Base-by-base conservation (phyloP, 2,113 vertebrate species). In the Pimephales promelas region DNA sequence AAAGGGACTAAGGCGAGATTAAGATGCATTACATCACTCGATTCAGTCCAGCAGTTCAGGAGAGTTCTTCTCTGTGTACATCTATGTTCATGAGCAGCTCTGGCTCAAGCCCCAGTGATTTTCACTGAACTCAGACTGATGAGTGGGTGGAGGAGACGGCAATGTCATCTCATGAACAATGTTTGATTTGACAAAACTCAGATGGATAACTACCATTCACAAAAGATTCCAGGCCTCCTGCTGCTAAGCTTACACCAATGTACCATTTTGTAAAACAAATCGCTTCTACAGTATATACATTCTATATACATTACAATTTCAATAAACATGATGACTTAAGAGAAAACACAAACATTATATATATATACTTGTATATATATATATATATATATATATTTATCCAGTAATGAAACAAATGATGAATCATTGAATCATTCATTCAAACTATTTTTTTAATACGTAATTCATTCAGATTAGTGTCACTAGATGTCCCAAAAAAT, bases 11-110 rank as follows among this genome's bases (percentile, higher is more conserved):
- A 85, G 14, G 71, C 59, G 47, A 85, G 87, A 83, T 87, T 86
- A 87, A 78, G 87, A 73, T 28, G 74, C 61, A 72, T 85, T 82
- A 84, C 88, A 79, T 87, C 81, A 81, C 52, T 78, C 20, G 71
- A 79, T 80, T 74, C 64, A 81, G 49, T 26, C n/a, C 54, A 83
- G 49, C 84, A 82, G 80, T 86, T 56, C 75, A 64, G 45, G 34
- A 83, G 64, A 81, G 24, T 74, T 66, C 24, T 54, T 66, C 86
- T 66, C 61, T 52, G 70, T 68, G 64, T 86, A 66, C 47, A 66
- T 34, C 49, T 82, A 36, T 22, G 81, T 86, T 87, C 78, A 59
- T 80, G 77, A 84, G 75, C 84, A 88, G 87, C 74, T 52, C 20
- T 47, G 64, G 84, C 86, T 56, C 47, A 83, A 86, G 62, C 24